phyloP scores from a whole-genome alignment of 2,797 vertebrate genomes.

The Apodemus agrarius region DNA sequence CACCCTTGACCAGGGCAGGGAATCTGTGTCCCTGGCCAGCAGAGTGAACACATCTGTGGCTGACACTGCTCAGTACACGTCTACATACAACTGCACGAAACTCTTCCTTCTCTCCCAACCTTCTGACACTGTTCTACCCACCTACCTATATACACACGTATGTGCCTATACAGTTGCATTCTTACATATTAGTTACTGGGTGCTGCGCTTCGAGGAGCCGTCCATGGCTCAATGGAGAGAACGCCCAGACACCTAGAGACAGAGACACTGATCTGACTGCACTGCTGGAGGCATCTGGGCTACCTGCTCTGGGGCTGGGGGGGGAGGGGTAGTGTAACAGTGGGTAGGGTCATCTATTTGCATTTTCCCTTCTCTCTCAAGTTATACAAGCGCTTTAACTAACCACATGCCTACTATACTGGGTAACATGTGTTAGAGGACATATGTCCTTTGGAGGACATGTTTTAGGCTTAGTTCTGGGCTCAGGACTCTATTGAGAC shows the following conservation, averaged over 20 bases:
- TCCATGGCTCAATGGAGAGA: background rate
- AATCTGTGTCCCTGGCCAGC: background rate
- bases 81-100: background rate
- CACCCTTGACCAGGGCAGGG: background rate
- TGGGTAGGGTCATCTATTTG: background rate
- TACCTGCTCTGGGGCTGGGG: background rate
- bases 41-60: background rate
- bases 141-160: background rate
- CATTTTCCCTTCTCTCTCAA: background rate
- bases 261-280: background rate
- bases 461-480: background rate
- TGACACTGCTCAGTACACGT: background rate
- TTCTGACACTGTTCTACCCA: background rate
- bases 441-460: background rate
- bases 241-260: too few species aligned
- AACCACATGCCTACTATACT: background rate
- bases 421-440: background rate
- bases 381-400: background rate
- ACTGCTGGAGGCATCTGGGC: background rate
- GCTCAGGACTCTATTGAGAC: too few species aligned
- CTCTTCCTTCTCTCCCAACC: background rate
- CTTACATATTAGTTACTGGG: background rate
- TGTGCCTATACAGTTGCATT: background rate
- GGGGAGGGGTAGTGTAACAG: background rate
- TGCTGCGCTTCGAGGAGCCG: background rate